Conservation (phyloP, 2,797 vertebrate species). For the Bryconaethiops microstoma region DNA sequence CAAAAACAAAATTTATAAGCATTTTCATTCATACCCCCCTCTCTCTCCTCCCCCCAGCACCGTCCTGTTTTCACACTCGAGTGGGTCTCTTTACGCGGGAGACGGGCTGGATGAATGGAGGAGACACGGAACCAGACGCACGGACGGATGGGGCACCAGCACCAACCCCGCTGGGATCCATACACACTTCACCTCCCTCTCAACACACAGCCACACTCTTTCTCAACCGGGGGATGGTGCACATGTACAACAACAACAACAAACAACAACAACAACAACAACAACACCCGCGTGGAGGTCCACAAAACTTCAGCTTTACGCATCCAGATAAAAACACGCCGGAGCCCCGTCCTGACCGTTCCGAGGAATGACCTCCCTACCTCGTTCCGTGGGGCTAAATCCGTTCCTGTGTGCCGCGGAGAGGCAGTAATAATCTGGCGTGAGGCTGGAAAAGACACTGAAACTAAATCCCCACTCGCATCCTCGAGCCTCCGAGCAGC, state of each 20-base stretch:
- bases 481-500: conserved; percentile 65
- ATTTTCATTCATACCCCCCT: not conserved
- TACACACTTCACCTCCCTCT: too few species aligned
- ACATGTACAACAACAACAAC: too few species aligned
- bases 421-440: conserved; percentile 77
- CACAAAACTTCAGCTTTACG: not conserved
- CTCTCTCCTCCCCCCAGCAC: too few species aligned
- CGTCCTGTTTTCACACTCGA: too few species aligned
- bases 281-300: not conserved
- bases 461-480: conserved; percentile 71
- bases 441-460: conserved; percentile 75
- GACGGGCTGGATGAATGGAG: too few species aligned
- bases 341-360: too few species aligned
- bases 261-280: too few species aligned
- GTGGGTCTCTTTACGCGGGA: conserved; percentile 26
- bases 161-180: too few species aligned
- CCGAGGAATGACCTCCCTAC: conserved; percentile 65
- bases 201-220: too few species aligned
- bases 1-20: not conserved
- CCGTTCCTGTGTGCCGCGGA: conserved; percentile 72
- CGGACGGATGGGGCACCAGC: too few species aligned
- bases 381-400: conserved; percentile 76
- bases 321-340: not conserved
- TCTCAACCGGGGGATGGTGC: too few species aligned
- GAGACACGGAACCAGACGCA: too few species aligned